Conservation (phyloP, 2,888 invertebrate species). For the Scaptomyza polygonia region DNA sequence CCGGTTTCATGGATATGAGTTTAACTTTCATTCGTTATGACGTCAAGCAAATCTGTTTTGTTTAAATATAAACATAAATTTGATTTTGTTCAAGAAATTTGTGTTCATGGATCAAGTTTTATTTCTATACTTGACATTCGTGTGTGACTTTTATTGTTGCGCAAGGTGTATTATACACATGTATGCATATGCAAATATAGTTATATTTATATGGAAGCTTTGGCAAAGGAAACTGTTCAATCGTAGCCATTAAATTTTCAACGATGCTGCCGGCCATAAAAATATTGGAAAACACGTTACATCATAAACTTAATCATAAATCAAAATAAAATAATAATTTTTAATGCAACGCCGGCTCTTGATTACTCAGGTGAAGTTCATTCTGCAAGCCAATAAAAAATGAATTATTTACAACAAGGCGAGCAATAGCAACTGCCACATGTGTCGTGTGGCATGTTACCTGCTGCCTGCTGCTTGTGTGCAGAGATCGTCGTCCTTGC, state of each 20-base stretch:
- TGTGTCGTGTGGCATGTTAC: conserved; percentile 27
- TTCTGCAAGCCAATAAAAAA: conserved; percentile 51
- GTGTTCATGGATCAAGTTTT: background rate
- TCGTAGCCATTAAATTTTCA: conserved; percentile 40
- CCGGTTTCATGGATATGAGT: background rate
- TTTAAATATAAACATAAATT: too few species aligned
- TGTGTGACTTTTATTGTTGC: background rate
- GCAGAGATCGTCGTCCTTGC: conserved; percentile 23
- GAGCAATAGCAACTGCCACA: conserved; percentile 14
- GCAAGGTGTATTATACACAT: background rate
- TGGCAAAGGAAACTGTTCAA: conserved; percentile 1
- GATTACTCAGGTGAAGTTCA: conserved; percentile 54
- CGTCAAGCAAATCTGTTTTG: background rate
- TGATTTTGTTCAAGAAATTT: background rate
- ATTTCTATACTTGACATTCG: background rate
- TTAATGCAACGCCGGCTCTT: conserved; percentile 26
- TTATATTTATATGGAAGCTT: background rate
- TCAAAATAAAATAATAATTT: conserved; percentile 53
- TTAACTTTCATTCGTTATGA: background rate
- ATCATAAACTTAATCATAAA: conserved; percentile 45
- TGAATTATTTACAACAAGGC: conserved; percentile 53
- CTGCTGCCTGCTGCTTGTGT: conserved; percentile 16
- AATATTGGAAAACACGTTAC: conserved; percentile 21
- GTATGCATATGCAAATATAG: background rate
- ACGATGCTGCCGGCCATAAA: conserved; percentile 28